These are phyloP conservation scores for Xestia rhomboidea DNA, from an alignment of 2,888 invertebrate species.

Conservation along the genomic window DNA sequence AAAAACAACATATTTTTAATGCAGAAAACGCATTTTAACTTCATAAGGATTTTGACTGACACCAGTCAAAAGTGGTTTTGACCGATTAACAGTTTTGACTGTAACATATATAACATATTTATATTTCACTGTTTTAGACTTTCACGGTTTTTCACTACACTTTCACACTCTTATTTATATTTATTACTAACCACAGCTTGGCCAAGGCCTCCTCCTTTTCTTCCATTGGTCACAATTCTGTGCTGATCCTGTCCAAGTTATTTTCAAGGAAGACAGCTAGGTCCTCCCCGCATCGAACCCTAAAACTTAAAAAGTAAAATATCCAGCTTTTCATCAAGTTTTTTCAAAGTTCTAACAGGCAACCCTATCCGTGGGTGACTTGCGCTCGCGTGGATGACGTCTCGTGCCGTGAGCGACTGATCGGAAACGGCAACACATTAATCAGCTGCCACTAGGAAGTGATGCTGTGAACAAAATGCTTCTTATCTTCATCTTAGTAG, in stretches of 20 bases:
- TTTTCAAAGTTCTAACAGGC: not conserved
- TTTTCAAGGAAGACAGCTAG: not conserved
- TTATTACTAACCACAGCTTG: too few species aligned
- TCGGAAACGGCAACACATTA: constrained; percentile 70
- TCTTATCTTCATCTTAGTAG: constrained; percentile 39
- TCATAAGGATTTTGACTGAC: too few species aligned
- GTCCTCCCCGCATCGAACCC: not conserved
- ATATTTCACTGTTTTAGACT: too few species aligned
- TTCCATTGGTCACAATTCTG: not conserved
- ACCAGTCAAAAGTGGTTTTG: too few species aligned
- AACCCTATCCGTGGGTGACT: constrained; percentile 35
- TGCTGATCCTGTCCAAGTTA: not conserved
- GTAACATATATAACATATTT: too few species aligned
- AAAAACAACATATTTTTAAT: too few species aligned
- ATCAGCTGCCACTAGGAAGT: constrained; percentile 68
- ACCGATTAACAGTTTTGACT: too few species aligned
- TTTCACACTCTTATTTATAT: too few species aligned
- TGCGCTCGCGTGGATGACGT: constrained; percentile 62
- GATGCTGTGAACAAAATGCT: constrained; percentile 18
- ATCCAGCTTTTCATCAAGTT: not conserved
- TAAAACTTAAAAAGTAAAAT: not conserved
- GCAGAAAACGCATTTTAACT: too few species aligned
- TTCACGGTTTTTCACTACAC: too few species aligned
- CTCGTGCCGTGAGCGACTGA: constrained; percentile 66
- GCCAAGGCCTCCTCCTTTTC: not conserved